Conservation (phyloP, 2,113 vertebrate genomes). For the Elephantulus edwardii region DNA sequence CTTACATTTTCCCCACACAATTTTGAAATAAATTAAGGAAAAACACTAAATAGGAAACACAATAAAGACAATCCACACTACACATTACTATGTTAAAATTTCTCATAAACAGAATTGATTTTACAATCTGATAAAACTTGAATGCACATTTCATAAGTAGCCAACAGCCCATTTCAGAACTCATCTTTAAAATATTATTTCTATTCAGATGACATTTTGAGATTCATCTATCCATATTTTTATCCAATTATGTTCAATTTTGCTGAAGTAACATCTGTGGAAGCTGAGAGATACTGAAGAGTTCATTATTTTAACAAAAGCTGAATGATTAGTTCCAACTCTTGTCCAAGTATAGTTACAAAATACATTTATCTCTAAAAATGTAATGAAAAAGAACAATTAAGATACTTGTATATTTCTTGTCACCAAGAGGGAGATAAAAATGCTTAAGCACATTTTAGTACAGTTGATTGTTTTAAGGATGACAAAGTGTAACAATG, state of each 20-base stretch:
- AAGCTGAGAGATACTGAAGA: neutral
- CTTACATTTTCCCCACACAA: neutral
- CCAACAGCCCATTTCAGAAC: neutral
- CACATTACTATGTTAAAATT: neutral
- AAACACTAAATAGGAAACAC: neutral
- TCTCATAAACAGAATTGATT: neutral
- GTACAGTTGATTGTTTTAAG: neutral
- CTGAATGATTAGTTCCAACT: neutral
- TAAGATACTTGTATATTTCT: neutral
- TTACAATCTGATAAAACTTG: neutral
- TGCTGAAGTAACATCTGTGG: neutral
- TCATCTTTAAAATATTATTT: neutral
- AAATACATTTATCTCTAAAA: conserved; percentile 9
- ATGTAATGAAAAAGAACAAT: neutral
- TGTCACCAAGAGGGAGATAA: conserved; percentile 31
- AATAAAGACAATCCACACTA: neutral
- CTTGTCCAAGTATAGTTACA: neutral
- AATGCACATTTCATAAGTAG: neutral
- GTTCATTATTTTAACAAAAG: neutral
- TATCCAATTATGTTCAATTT: neutral
- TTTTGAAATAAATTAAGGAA: neutral
- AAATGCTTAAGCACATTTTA: neutral
- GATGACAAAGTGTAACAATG: neutral
- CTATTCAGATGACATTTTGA: neutral
- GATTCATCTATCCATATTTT: too few species aligned